Evolutionary conservation across 2,888 invertebrate species (phyloP), one percentile per base, ranked within the genome.

Genomic region (Megalurothrips usitatus): DNA sequence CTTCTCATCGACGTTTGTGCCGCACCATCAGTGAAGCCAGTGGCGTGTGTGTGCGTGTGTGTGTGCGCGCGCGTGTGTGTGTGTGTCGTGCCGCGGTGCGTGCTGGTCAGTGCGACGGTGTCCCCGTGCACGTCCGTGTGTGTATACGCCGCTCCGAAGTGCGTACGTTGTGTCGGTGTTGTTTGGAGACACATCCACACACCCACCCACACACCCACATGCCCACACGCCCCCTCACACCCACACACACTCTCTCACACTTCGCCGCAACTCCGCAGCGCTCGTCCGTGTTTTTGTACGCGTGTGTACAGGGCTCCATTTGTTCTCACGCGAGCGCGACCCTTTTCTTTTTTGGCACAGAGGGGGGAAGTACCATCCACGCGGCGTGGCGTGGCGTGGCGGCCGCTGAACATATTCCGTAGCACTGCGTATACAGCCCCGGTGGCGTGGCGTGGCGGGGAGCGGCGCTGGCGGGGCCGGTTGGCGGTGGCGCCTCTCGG

Each of bases 401-500:
- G 34, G 34, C 34, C 34, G 34, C 34, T 43, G 34, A 43, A 43
- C 34, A 43, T 43, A 43, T 43, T 43, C 34, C 34, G 34, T 43
- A 43, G 34, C 34, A 43, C 34, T 43, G 34, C 34, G 34, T 43
- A 43, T 43, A 43, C 34, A 43, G 34, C 34, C 34, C 34, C n/a
- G n/a, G 83, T 83, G 83, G 83, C 83, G 81, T 81, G 34, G 10
- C 19, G 80, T 17, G 52, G 52, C 52, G 52, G 2, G 52, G 52
- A 1, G 52, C 4, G 9, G 52, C 52, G 58, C 14, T 11, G 17
- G 63, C 43, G 34, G 34, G 34, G 34, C 34, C 34, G 34, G 34
- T 43, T 43, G 34, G 34, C 34, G 34, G 34, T 23, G 11, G 79
- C 79, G 34, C 28, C 19, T 81, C 14, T 81, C 88, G 87, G 88